Evolutionary conservation across 1,140 invertebrate species (phyloP).

Genomic region (Anadara kagoshimensis): DNA sequence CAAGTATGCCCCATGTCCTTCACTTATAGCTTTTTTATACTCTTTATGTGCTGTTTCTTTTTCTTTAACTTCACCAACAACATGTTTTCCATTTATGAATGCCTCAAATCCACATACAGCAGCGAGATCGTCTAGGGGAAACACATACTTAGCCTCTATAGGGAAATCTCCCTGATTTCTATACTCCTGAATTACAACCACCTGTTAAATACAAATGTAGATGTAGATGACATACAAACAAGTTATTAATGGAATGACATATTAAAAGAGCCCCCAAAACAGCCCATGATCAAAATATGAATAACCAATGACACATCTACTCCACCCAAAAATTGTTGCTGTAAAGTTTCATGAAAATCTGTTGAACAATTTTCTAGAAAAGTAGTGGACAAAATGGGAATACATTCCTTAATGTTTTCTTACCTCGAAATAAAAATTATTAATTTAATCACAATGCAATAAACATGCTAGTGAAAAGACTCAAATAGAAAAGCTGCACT

Average conservation of each 20-base stretch:
- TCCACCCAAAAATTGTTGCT: too few species aligned
- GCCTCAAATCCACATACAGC: slow-evolving; percentile 75
- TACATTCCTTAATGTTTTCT: neutral
- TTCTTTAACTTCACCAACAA: slow-evolving; percentile 75
- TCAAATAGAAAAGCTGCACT: too few species aligned
- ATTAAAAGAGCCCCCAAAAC: neutral
- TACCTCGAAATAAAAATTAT: neutral
- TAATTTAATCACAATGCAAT: neutral
- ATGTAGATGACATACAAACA: neutral
- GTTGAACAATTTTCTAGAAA: neutral
- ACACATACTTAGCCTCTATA: slow-evolving; percentile 75
- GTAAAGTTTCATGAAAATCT: too few species aligned
- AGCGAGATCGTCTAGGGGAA: slow-evolving; percentile 73
- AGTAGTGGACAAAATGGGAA: neutral
- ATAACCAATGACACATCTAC: too few species aligned
- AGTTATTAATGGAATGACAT: neutral
- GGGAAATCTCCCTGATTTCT: slow-evolving; percentile 59
- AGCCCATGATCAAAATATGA: too few species aligned
- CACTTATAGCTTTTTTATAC: slow-evolving; percentile 74
- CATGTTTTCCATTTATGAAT: slow-evolving; percentile 74
- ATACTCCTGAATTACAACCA: slow-evolving; percentile 70
- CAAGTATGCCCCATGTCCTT: slow-evolving; percentile 76
- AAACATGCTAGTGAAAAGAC: too few species aligned
- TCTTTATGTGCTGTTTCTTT: slow-evolving; percentile 74
- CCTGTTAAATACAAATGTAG: slow-evolving; percentile 43